Base-by-base conservation (phyloP, 1,140 invertebrate species). In the Pseudobourletiella spinata region DNA sequence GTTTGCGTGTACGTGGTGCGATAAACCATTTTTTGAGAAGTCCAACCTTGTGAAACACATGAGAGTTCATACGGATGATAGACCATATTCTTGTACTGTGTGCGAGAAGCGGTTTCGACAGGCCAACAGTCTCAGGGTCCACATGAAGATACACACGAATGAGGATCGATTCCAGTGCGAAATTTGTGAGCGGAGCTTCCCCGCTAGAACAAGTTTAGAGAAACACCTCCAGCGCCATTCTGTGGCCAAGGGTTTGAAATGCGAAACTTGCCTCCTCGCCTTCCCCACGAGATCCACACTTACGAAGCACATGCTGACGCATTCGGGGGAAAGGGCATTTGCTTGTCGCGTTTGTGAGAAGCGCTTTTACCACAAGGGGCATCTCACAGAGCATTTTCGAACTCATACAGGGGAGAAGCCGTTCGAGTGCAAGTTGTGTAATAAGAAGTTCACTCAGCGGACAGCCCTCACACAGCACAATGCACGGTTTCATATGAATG, bases 401-500 rank as follows among this genome's bases (percentile, higher is more conserved):
- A 86, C 86, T n/a, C 90, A 95, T 71, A 87, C 85, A 1, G 89
- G 90, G 6, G 81, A 85, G 65, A 87, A 88, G 71, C 90, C 89
- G 0, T 88, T 86, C 75, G 82, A 83, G 74, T 95, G 91, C 72
- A 76, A 80, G 15, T 80, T 86, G 60, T 94, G 91, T 72, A 78
- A 82, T 26, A 83, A 88, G 57, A 77, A 76, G 16, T 89, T 88
- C 71, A 80, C 84, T 1, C 85, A 86, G 72, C 82, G 83, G 44
- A 81, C 82, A 67, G 81, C 83, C 15, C 74, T 87, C 1, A 76
- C 32, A 11, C 32, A 39, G 32, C 32, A 39, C n/a, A 39, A 39
- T 39, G 8, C 32, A 8, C 32, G 32, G 8, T 39, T 39, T n/a
- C 32, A 39, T 39, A 39, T 39, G 32, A 39, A 39, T 39, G 32